A percentile compares a stretch with the other conserved stretches of the same genome.
Conservation (phyloP, 64 coral and sea anemone genomes). For the Montipora cactus region DNA sequence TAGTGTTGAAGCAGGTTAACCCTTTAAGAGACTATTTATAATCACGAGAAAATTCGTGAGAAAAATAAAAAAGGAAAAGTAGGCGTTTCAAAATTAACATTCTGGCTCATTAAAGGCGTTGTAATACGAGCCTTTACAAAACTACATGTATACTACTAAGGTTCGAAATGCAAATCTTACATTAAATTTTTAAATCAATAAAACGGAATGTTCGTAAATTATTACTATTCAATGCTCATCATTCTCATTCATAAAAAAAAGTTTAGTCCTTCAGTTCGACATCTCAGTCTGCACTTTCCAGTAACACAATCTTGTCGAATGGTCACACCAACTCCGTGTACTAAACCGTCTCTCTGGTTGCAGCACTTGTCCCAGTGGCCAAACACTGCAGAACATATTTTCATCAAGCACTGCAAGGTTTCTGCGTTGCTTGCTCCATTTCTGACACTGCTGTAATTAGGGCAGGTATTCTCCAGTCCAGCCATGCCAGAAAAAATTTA, state of each 20-base stretch:
- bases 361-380: background rate
- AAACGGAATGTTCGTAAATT: background rate
- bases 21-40: too few species aligned
- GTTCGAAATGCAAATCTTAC: background rate
- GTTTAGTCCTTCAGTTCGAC: background rate
- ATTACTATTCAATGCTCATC: too few species aligned
- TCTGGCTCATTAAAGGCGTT: background rate
- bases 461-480: background rate
- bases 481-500: background rate
- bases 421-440: background rate
- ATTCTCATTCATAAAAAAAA: background rate
- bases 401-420: background rate
- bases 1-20: too few species aligned
- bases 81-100: background rate
- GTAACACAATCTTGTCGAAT: background rate
- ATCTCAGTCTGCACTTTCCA: background rate
- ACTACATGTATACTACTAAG: background rate
- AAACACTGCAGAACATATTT: background rate
- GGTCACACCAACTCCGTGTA: conserved; percentile 11
- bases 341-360: background rate
- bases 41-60: too few species aligned
- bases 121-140: background rate
- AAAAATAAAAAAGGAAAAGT: too few species aligned
- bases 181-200: background rate
- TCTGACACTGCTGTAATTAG: conserved; percentile 10